These are phyloP conservation scores for Poecilia gillii DNA, from an alignment of 2,797 vertebrate genomes.

Conservation along the genomic window DNA sequence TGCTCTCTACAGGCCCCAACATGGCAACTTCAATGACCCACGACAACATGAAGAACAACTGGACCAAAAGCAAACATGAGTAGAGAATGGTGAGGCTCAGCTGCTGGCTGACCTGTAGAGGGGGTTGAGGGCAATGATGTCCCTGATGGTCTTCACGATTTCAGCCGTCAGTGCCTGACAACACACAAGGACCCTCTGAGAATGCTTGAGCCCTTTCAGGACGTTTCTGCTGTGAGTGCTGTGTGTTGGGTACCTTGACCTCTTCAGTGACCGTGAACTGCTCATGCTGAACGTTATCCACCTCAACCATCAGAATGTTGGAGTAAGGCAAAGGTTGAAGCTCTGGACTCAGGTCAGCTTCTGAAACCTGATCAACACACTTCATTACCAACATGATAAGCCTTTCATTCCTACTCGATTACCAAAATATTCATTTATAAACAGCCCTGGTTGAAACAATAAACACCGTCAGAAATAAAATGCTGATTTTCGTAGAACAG, in stretches of 20 bases:
- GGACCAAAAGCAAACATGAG: background rate
- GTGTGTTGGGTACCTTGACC: conserved; percentile 84
- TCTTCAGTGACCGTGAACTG: conserved; percentile 97
- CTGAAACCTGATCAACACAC: conserved; percentile 55
- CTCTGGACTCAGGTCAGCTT: conserved; percentile 76
- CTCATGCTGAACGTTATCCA: conserved; percentile 92
- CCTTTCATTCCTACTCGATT: no score
- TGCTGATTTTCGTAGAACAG: no score
- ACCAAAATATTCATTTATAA: no score
- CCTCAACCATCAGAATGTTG: conserved; percentile 95
- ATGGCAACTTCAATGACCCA: background rate
- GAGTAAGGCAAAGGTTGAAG: conserved; percentile 65
- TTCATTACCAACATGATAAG: background rate
- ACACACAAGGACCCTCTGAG: background rate
- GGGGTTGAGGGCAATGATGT: conserved; percentile 97
- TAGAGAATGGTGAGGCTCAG: background rate
- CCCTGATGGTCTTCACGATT: conserved; percentile 98
- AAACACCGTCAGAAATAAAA: no score
- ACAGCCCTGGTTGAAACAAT: no score
- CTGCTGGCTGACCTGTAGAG: conserved; percentile 85
- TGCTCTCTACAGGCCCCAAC: background rate
- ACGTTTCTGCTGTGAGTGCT: background rate
- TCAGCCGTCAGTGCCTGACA: conserved; percentile 92
- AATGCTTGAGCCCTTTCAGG: background rate
- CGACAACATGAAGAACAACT: background rate